Evolutionary conservation across 2,888 invertebrate genomes (phyloP).

Genomic region (Craniophora ligustri): DNA sequence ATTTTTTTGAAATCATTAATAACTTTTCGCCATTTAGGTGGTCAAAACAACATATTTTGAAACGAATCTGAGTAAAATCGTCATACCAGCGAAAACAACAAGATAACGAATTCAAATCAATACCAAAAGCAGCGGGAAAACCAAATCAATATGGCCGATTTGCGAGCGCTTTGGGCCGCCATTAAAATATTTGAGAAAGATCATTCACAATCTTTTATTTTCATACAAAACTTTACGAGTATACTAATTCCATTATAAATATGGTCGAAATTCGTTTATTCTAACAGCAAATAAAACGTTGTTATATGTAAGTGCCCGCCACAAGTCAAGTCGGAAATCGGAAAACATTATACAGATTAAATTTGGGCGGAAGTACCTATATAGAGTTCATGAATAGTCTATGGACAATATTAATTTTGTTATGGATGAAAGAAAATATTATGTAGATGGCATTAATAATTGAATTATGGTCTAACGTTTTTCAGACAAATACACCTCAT

Average conservation of each 20-base stretch:
- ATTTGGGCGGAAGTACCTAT: slow-evolving; percentile 56
- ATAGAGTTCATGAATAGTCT: slow-evolving; percentile 56
- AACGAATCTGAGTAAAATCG: slow-evolving; percentile 33
- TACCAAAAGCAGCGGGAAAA: slow-evolving; percentile 65
- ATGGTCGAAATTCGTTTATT: slow-evolving; percentile 49
- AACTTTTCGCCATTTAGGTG: no score
- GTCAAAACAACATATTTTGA: slow-evolving; percentile 4
- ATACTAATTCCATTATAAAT: neutral
- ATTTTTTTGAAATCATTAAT: no score
- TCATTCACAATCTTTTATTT: slow-evolving; percentile 52
- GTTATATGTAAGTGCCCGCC: slow-evolving; percentile 65
- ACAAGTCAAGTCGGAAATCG: slow-evolving; percentile 80
- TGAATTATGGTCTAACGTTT: no score
- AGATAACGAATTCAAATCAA: slow-evolving; percentile 52
- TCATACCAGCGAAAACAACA: slow-evolving; percentile 26
- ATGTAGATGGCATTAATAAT: no score
- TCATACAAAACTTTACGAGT: slow-evolving; percentile 16
- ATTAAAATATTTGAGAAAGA: slow-evolving; percentile 74
- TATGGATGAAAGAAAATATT: no score
- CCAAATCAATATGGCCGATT: slow-evolving; percentile 77
- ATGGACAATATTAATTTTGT: neutral
- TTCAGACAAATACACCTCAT: no score
- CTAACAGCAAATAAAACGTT: slow-evolving; percentile 35
- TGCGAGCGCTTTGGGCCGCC: slow-evolving; percentile 73
- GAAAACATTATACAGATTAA: slow-evolving; percentile 82